Base-by-base conservation (phyloP, 2,888 invertebrate genomes). In the Leptopterna dolabrata region DNA sequence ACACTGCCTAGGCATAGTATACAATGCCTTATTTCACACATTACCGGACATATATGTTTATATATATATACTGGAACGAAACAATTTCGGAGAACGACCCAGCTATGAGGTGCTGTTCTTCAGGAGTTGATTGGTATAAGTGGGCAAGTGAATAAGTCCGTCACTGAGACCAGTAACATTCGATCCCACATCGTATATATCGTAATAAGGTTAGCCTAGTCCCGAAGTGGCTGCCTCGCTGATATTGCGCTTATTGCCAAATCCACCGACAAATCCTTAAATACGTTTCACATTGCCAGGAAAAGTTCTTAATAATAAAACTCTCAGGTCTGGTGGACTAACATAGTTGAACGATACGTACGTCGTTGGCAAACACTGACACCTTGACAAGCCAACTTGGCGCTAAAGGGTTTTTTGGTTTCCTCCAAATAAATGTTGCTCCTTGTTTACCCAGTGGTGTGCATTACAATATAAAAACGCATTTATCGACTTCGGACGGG, bases 291-390 rank as follows among this genome's bases (percentile, higher is more conserved):
- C 41, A 30, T 45, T 45, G 78, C 78, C 78, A 78, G 78, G 47
- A 47, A 78, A 78, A 78, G 45, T 43, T 45, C 78, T 76, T 76
- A 78, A 78, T 78, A 78, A 78, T 78, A 78, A 78, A 27, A 78
- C 78, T 24, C 76, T 27, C 43, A 30, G 27, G 76, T 19, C 36
- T 14, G 47, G 73, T 16, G 73, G 14, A 19, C 73, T 16, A n/a
- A 76, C 73, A 76, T n/a, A 47, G 78, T 19, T 78, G 78, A 78
- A 45, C 45, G 27, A 9, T 41, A 27, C 78, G 41, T 76, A 76
- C 76, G 78, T 24, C 78, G 78, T 78, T 78, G 78, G 78, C 78
- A 78, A 27, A 41, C 16, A 16, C 45, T 3, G 47, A 45, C 45
- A 43, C 43, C 27, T 45, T 47, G 78, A 47, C 14, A 43, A n/a